phyloP scores from a whole-genome alignment of 2,113 vertebrate genomes.

The Zapus hudsonius region DNA sequence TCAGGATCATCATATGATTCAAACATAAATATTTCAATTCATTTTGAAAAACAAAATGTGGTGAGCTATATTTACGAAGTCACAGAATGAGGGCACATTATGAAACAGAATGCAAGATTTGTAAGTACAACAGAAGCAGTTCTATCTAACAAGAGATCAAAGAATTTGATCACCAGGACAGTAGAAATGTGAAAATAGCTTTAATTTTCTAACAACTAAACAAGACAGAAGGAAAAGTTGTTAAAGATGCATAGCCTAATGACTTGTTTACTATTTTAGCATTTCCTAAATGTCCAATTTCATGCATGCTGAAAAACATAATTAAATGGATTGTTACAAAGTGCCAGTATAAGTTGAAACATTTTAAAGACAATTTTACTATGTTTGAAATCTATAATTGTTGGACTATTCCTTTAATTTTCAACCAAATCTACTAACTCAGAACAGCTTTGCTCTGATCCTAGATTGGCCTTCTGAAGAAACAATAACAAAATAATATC shows the following conservation, averaged over 20 bases:
- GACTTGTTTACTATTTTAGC: not conserved
- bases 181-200: not conserved
- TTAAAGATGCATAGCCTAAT: not conserved
- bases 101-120: constrained; percentile 14
- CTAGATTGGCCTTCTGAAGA: not conserved
- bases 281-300: constrained; percentile 26
- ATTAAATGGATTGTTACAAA: constrained; percentile 26
- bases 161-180: not conserved
- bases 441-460: not conserved
- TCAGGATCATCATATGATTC: not conserved
- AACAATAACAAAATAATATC: not conserved
- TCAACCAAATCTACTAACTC: not conserved
- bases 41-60: constrained; percentile 11
- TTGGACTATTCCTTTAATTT: not conserved
- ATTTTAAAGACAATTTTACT: constrained; percentile 12
- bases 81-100: not conserved
- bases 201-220: constrained; percentile 43
- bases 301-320: constrained; percentile 2
- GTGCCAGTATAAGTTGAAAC: not conserved
- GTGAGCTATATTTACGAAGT: not conserved
- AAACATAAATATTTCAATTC: constrained; percentile 10
- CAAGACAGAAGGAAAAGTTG: not conserved
- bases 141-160: not conserved
- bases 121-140: not conserved
- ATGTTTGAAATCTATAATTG: not conserved